Conservation (phyloP, 2,113 vertebrate genomes). For the Piprites chloris region DNA sequence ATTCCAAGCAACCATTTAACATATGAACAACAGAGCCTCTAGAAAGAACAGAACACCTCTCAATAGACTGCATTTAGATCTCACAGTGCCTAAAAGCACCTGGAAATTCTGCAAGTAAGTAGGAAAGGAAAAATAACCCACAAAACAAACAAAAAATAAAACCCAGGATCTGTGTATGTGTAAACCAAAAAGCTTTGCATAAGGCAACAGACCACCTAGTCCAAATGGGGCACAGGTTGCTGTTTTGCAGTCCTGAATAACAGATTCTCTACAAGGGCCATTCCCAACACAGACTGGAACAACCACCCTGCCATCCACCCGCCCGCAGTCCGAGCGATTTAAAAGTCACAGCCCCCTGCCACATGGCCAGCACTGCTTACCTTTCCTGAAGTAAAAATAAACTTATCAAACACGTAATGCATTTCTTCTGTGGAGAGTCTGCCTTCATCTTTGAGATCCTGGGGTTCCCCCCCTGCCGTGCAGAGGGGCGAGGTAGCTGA, state of each 20-base stretch:
- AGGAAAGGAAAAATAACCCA: neutral
- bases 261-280: neutral
- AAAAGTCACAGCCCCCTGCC: neutral
- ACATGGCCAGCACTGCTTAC: constrained; percentile 49
- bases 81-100: neutral
- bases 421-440: constrained; percentile 79
- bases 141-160: neutral
- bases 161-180: too few species aligned
- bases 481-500: constrained; percentile 79
- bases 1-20: neutral
- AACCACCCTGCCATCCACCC: neutral
- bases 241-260: neutral
- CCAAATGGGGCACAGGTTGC: neutral
- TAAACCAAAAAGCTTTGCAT: neutral
- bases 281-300: neutral
- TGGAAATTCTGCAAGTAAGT: neutral
- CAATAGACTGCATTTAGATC: neutral
- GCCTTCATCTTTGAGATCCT: constrained; percentile 65
- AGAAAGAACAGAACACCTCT: neutral
- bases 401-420: constrained; percentile 91
- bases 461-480: constrained; percentile 68
- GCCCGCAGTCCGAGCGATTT: neutral
- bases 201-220: neutral
- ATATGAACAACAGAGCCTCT: neutral
- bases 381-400: constrained; percentile 98